Percentiles rank a stretch among this genome's conserved stretches.
Conservation (phyloP, 2,113 vertebrate genomes). For the Paradoxurus hermaphroditus region DNA sequence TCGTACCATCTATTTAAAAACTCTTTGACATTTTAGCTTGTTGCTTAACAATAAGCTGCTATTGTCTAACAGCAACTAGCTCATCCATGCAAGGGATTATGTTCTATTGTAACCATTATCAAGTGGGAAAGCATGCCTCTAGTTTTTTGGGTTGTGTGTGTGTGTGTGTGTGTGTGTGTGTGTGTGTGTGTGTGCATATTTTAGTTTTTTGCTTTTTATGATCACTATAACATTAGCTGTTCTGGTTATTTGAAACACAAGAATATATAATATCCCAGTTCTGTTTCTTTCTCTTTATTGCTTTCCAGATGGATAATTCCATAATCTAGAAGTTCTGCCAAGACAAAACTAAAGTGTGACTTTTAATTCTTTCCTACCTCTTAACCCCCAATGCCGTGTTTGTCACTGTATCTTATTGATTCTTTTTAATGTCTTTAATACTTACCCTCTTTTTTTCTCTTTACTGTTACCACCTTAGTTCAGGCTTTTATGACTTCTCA, state of each 20-base stretch:
- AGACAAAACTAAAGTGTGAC: background rate
- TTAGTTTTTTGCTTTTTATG: background rate
- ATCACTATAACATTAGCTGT: background rate
- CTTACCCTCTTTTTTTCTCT: background rate
- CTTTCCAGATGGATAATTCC: background rate
- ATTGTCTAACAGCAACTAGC: background rate
- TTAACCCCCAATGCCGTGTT: background rate
- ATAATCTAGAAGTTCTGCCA: background rate
- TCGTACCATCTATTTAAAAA: background rate
- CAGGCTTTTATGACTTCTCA: background rate
- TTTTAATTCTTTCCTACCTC: conserved; percentile 1
- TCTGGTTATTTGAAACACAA: background rate
- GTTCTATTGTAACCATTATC: background rate
- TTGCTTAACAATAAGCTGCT: background rate
- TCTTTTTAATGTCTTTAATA: background rate
- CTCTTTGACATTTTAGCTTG: background rate
- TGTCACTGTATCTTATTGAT: background rate
- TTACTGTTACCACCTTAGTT: background rate
- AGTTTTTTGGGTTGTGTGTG: background rate
- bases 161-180: background rate
- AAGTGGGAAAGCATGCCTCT: background rate
- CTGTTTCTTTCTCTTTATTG: background rate
- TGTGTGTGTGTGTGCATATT: background rate
- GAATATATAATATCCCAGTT: background rate
- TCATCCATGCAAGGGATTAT: background rate